Evolutionary conservation across 2,797 vertebrate species (phyloP).

Genomic region (Periophthalmus magnuspinnatus): DNA sequence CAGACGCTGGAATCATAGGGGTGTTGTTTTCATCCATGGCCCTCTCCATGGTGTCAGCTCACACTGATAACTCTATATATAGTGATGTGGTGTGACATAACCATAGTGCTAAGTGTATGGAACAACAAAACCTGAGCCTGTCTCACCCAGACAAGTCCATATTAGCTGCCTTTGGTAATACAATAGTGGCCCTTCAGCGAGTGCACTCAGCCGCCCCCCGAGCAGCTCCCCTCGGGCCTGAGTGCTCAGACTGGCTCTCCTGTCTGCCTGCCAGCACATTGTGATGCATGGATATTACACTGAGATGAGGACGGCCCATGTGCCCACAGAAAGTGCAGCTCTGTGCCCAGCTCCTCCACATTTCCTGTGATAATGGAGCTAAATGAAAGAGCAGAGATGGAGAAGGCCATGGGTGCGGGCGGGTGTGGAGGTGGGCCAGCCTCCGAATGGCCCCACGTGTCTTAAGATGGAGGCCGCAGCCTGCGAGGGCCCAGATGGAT

Average conservation of each 20-base stretch:
- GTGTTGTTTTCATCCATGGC: slow-evolving; percentile 92
- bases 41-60: slow-evolving; percentile 87
- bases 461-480: slow-evolving; percentile 90
- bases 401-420: slow-evolving; percentile 52
- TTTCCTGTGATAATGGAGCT: slow-evolving; percentile 71
- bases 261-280: slow-evolving; percentile 89
- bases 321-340: slow-evolving; percentile 59
- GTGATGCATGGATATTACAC: slow-evolving; percentile 72
- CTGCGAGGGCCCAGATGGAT: slow-evolving; percentile 91
- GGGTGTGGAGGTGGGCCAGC: slow-evolving; percentile 60
- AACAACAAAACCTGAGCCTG: slow-evolving; percentile 85
- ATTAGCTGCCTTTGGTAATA: slow-evolving; percentile 81
- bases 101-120: slow-evolving; percentile 84
- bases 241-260: slow-evolving; percentile 84
- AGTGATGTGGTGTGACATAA: slow-evolving; percentile 83
- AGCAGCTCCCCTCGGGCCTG: slow-evolving; percentile 47
- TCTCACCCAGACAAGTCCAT: slow-evolving; percentile 77
- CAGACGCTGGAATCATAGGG: slow-evolving; percentile 94
- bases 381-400: slow-evolving; percentile 58
- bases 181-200: slow-evolving; percentile 66
- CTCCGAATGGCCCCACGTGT: slow-evolving; percentile 85
- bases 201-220: slow-evolving; percentile 58
- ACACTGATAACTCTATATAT: slow-evolving; percentile 99
- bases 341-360: slow-evolving; percentile 63
- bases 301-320: slow-evolving; percentile 50